Conservation (phyloP, 2,113 vertebrate species). For the Ailurus styani region DNA sequence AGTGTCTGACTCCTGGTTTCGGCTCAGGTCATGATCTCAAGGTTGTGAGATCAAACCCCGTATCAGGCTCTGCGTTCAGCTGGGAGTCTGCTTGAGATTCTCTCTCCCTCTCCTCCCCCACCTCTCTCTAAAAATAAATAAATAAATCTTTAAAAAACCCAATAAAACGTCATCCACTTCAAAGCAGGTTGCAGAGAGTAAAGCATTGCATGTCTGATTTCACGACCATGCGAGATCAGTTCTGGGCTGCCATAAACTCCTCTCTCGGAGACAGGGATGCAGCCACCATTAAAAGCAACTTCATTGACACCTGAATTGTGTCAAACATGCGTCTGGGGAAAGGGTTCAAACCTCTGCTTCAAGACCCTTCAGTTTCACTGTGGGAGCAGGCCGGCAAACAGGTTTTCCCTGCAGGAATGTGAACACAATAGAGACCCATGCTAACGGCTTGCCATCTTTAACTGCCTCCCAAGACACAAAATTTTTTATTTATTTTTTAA, state of each 20-base stretch:
- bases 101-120: neutral
- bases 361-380: neutral
- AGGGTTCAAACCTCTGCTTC: neutral
- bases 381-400: neutral
- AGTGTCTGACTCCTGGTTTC: neutral
- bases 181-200: neutral
- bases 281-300: neutral
- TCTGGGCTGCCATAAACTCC: slow-evolving; percentile 2
- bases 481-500: too few relatives aligned
- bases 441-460: neutral
- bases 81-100: neutral
- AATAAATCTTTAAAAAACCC: neutral
- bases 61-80: neutral
- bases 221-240: neutral
- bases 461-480: neutral
- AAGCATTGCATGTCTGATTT: neutral
- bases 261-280: neutral
- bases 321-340: neutral
- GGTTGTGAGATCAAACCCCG: neutral
- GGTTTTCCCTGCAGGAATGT: neutral
- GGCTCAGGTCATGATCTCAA: neutral
- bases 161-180: neutral
- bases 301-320: neutral
- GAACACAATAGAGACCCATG: neutral
- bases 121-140: neutral